Base-by-base conservation (phyloP, 2,113 vertebrate species). In the Muscicapa adusta region DNA sequence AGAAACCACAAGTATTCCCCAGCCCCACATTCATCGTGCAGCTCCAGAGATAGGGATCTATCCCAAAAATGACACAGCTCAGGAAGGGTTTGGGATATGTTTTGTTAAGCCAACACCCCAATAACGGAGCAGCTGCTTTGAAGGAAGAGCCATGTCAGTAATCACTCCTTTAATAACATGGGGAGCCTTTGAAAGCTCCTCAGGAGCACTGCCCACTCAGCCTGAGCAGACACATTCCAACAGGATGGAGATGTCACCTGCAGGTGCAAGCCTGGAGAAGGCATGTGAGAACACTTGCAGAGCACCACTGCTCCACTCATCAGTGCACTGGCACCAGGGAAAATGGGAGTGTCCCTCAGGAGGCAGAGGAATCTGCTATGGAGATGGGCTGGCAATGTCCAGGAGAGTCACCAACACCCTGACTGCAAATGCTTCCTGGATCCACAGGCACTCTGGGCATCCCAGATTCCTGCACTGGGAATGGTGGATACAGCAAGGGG, bases 61-160 rank as follows among this genome's bases (percentile, higher is more conserved):
- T 25, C 83, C 65, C 74, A 68, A 85, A 89, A 91, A 91, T 66
- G 83, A 93, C 83, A 95, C 83, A 89, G 90, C 54, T 50, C 31
- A 70, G 72, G 78, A 72, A 91, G 48, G 85, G 48, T 68, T 91
- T 62, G 72, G 84, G 84, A 72, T 53, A 18, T 73, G 75, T 91
- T 96, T 91, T 74, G 48, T 89, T 89, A 94, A 92, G 93, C 63
- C 94, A 96, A 96, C 95, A 77, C 90, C 91, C 93, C 91, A 91
- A 24, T 89, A 94, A 91, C 4, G 6, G 71, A 73, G 70, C 60
- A 90, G 73, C 73, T 78, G 62, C 94, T 96, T 89, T 96, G 94
- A 95, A 94, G 85, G 76, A 68, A 83, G 58, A 71, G 71, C 48
- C 63, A 2, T 24, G 57, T 81, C 93, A 94, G 60, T 94, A 93